Conservation (phyloP, 2,888 invertebrate species). For the Oxytorus armatus region DNA sequence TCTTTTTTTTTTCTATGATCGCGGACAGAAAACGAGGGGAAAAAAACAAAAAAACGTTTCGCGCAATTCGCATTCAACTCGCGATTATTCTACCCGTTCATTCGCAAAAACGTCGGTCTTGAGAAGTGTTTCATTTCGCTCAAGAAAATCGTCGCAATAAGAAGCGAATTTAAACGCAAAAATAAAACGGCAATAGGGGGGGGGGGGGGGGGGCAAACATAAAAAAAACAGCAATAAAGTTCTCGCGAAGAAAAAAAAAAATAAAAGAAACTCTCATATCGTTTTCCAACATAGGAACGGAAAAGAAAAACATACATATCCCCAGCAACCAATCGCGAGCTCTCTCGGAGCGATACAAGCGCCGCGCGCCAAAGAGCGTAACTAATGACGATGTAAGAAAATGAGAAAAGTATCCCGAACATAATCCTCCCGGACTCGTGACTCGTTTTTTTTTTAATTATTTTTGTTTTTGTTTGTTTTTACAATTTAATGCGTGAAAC, state of each 20-base stretch:
- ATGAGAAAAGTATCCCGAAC: slow-evolving; percentile 11
- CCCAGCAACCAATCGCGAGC: slow-evolving; percentile 50
- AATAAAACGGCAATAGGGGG: slow-evolving; percentile 8
- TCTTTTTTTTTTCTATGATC: slow-evolving; percentile 64
- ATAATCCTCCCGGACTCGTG: slow-evolving; percentile 42
- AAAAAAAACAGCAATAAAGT: slow-evolving; percentile 3
- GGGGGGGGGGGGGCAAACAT: neutral
- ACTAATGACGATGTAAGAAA: slow-evolving; percentile 4
- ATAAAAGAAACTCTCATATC: slow-evolving; percentile 44
- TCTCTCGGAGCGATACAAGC: slow-evolving; percentile 69
- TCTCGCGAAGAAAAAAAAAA: slow-evolving; percentile 10
- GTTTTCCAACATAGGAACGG: slow-evolving; percentile 45
- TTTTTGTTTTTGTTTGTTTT: slow-evolving; percentile 21
- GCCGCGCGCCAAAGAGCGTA: slow-evolving; percentile 73
- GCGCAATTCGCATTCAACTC: slow-evolving; percentile 10
- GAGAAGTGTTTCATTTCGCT: slow-evolving; percentile 35
- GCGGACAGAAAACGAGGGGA: neutral
- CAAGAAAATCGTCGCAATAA: slow-evolving; percentile 20
- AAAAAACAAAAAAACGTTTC: slow-evolving; percentile 35
- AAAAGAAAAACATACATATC: slow-evolving; percentile 69
- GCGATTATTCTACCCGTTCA: neutral
- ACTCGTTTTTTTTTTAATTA: slow-evolving; percentile 32
- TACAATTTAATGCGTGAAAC: slow-evolving; percentile 51
- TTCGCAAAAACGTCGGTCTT: slow-evolving; percentile 25
- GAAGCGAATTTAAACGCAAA: neutral